Evolutionary conservation across 2,888 invertebrate species (phyloP).

Genomic region (Parapristionchus giblindavisi): DNA sequence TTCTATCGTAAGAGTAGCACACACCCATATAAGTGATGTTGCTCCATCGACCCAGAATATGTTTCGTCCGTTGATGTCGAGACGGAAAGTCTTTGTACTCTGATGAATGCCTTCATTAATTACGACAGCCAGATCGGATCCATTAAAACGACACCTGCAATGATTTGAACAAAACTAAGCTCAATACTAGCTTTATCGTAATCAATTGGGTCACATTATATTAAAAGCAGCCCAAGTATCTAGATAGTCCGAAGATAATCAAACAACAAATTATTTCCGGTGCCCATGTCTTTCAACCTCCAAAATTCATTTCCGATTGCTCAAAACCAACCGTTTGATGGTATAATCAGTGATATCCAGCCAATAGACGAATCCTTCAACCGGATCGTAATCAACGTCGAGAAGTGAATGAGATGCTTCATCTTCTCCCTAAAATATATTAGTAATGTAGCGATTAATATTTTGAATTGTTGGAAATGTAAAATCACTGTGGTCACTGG

Average conservation of each 20-base stretch:
- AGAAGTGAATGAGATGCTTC: slow-evolving; percentile 22
- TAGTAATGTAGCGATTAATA: not conserved
- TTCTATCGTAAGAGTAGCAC: no score
- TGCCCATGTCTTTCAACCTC: not conserved
- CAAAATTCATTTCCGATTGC: not conserved
- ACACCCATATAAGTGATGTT: slow-evolving; percentile 42
- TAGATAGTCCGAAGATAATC: no score
- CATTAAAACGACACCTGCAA: slow-evolving; percentile 32
- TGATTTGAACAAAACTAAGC: not conserved
- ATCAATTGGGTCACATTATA: not conserved
- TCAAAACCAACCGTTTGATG: slow-evolving; percentile 40
- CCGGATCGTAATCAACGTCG: slow-evolving; percentile 51
- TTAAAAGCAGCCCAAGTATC: not conserved
- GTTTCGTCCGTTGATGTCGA: slow-evolving; percentile 48
- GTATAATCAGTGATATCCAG: slow-evolving; percentile 41
- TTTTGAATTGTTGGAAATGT: not conserved
- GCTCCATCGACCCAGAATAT: slow-evolving; percentile 48
- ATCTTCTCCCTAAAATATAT: slow-evolving; percentile 33
- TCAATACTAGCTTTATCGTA: not conserved
- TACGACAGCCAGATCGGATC: slow-evolving; percentile 24
- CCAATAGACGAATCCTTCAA: slow-evolving; percentile 48
- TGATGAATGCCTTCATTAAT: slow-evolving; percentile 14
- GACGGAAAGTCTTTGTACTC: slow-evolving; percentile 31
- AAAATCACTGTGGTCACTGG: not conserved
- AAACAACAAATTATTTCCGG: no score